Conservation (phyloP, 2,888 invertebrate species). For the Dendrolimus houi region DNA sequence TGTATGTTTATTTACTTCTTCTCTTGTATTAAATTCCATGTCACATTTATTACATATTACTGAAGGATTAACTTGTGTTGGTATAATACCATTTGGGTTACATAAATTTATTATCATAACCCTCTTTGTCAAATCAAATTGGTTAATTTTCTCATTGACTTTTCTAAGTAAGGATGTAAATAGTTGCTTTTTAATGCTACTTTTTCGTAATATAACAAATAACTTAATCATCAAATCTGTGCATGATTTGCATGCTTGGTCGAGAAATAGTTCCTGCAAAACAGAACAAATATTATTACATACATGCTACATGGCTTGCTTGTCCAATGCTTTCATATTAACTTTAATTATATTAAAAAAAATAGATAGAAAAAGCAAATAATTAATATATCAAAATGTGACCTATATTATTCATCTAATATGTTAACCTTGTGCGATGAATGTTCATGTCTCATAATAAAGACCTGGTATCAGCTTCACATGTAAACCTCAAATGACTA, state of each 20-base stretch:
- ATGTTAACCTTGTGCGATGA: too few relatives aligned
- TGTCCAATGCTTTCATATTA: too few relatives aligned
- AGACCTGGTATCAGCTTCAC: too few relatives aligned
- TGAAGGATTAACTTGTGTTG: constrained; percentile 7
- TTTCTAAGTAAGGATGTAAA: constrained; percentile 13
- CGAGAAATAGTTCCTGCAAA: constrained; percentile 34
- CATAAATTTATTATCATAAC: constrained; percentile 5
- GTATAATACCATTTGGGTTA: constrained; percentile 11
- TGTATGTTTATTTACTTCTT: constrained; percentile 3
- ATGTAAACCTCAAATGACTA: too few relatives aligned
- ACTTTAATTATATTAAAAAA: too few relatives aligned
- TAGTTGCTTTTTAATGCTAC: constrained; percentile 17
- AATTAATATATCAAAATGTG: too few relatives aligned
- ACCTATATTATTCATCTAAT: too few relatives aligned
- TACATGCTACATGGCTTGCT: too few relatives aligned
- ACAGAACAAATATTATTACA: not conserved
- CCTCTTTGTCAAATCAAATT: constrained; percentile 10
- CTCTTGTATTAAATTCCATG: constrained; percentile 4
- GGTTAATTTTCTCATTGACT: constrained; percentile 14
- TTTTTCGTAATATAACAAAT: constrained; percentile 24
- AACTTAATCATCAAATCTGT: constrained; percentile 27
- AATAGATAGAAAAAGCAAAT: too few relatives aligned
- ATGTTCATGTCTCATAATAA: too few relatives aligned
- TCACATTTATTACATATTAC: constrained; percentile 2
- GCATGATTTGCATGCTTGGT: constrained; percentile 32